phyloP scores from a whole-genome alignment of 2,888 invertebrate species.

The Drosophila paramelanica region DNA sequence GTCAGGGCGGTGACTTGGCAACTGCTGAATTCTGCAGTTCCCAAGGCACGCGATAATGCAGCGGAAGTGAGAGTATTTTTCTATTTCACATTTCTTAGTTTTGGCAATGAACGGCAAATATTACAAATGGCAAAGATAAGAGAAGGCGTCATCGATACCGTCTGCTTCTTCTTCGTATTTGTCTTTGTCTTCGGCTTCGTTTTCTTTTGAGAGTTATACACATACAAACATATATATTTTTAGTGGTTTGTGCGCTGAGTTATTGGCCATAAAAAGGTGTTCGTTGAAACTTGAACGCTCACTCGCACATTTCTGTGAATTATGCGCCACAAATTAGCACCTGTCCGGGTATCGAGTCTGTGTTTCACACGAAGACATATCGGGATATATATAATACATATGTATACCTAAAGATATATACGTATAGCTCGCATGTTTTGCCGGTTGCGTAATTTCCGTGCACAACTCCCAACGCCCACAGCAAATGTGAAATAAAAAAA shows the following conservation, averaged over 20 bases:
- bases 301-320: constrained; percentile 76
- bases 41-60: constrained; percentile 4
- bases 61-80: constrained; percentile 26
- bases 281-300: constrained; percentile 53
- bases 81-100: background rate
- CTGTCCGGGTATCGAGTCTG: constrained; percentile 48
- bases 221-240: constrained; percentile 13
- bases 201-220: constrained; percentile 1
- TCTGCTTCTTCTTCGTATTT: background rate
- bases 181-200: background rate
- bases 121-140: constrained; percentile 20
- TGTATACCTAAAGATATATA: constrained; percentile 1
- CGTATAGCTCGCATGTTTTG: constrained; percentile 20
- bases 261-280: constrained; percentile 66
- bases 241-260: constrained; percentile 36
- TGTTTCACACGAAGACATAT: constrained; percentile 23
- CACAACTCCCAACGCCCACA: constrained; percentile 10
- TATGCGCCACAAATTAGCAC: constrained; percentile 79
- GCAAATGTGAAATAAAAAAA: constrained; percentile 10
- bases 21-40: constrained; percentile 10
- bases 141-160: constrained; percentile 8
- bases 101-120: constrained; percentile 1
- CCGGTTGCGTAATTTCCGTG: constrained; percentile 41
- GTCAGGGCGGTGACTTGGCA: background rate
- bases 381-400: background rate